Base-by-base conservation (phyloP, 2,888 invertebrate species). In the Pseudoips prasinana region DNA sequence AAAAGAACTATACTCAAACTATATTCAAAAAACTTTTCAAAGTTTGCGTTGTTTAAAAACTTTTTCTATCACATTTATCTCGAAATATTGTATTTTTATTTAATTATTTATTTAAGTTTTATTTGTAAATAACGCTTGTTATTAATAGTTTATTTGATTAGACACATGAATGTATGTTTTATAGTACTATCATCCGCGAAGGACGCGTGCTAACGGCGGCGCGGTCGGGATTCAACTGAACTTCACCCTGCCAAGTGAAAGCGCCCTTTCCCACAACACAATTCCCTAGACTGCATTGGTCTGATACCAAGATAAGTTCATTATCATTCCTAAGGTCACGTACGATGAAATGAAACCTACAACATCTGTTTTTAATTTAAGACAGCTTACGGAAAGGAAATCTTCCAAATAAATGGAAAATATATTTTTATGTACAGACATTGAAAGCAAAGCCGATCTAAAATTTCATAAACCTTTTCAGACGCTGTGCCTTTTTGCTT, bases 221-320 rank as follows among this genome's bases (percentile, higher is more conserved):
- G 49, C 58, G 60, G 29, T 46, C 40, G 55, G 40, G 39, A 51
- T 38, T 32, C 45, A 40, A 58, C 58, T 58, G 49, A 52, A 29
- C 30, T 22, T n/a, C 18, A 25, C 35, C 39, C 32, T 17, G 40
- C 22, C 24, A 33, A 39, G 32, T 29, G 17, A 29, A 38, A 45
- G 37, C 34, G 11, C 32, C 27, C 8, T 33, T 33, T 33, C 38
- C 28, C 25, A 42, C 26, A 41, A 37, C 24, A 41, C 24, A 35
- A 35, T 39, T 23, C 10, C 32, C n/a, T 38, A 30, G 41, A 56
- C 34, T 59, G 43, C 47, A 56, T 30, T 42, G 36, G n/a, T n/a
- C n/a, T n/a, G n/a, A n/a, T 40, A 14, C 28, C 34, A 29, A 39
- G 29, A 41, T 40, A 23, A 17, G 8, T 33, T 33, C 34, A 51